Evolutionary conservation across 2,113 vertebrate species (phyloP).

Genomic region (Mormoops blainvillei): DNA sequence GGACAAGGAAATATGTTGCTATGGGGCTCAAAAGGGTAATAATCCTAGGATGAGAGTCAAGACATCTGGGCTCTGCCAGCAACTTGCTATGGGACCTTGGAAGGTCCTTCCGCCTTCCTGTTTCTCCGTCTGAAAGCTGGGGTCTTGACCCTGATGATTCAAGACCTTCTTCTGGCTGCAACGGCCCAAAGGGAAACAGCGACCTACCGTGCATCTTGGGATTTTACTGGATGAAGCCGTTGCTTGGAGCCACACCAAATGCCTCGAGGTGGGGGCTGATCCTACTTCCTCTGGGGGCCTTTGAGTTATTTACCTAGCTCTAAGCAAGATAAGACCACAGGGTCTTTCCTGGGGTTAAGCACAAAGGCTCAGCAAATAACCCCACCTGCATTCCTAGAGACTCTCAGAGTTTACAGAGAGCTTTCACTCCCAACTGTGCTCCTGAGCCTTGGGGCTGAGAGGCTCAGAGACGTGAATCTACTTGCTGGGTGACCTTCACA

Average conservation of each 20-base stretch:
- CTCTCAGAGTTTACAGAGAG: background rate
- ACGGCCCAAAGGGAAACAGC: background rate
- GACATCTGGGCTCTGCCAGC: background rate
- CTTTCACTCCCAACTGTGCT: background rate
- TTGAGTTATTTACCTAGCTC: background rate
- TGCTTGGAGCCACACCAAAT: background rate
- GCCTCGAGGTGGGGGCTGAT: background rate
- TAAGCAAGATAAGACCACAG: background rate
- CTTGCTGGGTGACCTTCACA: background rate
- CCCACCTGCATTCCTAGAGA: background rate
- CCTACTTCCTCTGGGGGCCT: background rate
- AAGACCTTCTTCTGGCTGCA: background rate
- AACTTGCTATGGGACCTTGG: background rate
- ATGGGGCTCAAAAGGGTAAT: background rate
- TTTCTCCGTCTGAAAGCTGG: background rate
- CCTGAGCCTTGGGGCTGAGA: background rate
- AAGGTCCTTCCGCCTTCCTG: background rate
- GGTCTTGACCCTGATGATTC: background rate
- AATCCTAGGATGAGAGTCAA: background rate
- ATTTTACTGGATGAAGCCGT: background rate
- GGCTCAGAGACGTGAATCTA: background rate
- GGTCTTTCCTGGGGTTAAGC: background rate
- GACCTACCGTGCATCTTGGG: too few relatives aligned
- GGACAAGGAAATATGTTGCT: background rate
- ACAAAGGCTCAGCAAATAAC: background rate